Evolutionary conservation across 2,113 vertebrate genomes (phyloP), one percentile per base, ranked within the genome.

Genomic region (Oceanites oceanicus): DNA sequence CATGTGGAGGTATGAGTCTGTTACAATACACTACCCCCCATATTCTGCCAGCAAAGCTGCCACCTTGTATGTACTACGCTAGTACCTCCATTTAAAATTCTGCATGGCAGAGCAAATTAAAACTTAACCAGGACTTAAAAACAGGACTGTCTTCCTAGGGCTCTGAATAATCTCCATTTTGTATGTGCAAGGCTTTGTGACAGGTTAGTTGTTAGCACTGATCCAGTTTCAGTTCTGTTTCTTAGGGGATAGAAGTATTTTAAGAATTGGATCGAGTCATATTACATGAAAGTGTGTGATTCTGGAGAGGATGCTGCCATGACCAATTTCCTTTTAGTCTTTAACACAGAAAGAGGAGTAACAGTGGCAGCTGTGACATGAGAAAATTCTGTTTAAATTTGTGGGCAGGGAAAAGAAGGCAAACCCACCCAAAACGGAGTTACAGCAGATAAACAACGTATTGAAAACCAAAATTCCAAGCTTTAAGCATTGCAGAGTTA

Each of bases 61-160:
- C 50, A 15, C 0, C 0, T 20, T 80, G 10, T 25, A 50, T 29
- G 25, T 19, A 9, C 65, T 56, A 15, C 4, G 1, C 34, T n/a
- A 11, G 29, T 10, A 61, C 11, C 27, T 62, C 58, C 45, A 38
- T 38, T 77, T 53, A 74, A 66, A 81, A 89, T 74, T 70, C 55
- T 73, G 10, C 36, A 29, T 14, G 44, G 47, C 42, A 84, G 13
- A 63, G 21, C 25, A 84, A 84, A 92, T 52, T 30, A 58, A 55
- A 52, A 79, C 12, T 50, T 50, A 73, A 49, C 12, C 20, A 56
- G 10, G 20, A 56, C 34, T 79, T 79, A 62, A 80, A 65, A 86
- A 8, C 30, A 86, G 36, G 27, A 53, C 44, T 62, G 19, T 19
- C 44, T 63, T 78, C 13, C 21, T 38, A 58, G 40, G 40, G 23